Base-by-base conservation (phyloP, 2,113 vertebrate genomes). In the Fulmarus glacialis region DNA sequence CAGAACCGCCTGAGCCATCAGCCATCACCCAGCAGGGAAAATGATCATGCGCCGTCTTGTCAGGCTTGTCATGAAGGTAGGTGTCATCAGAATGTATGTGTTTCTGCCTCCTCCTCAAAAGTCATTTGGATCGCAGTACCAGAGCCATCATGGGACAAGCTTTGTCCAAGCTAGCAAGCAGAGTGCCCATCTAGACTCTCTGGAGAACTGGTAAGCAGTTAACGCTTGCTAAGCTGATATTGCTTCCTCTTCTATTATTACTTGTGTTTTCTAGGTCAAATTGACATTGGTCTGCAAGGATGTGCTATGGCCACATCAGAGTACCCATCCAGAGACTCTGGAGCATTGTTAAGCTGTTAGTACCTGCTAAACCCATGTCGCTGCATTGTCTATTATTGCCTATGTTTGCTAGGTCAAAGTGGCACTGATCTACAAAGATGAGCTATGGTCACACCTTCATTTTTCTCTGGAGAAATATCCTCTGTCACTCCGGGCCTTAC, bases 371-470 rank as follows among this genome's bases (percentile, higher is more conserved):
- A 30, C 62, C 66, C 12, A 11, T 59, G 85, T 82, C 15, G 9
- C 48, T 75, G 26, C 40, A 3, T 43, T 94, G 74, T 36, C 59
- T 87, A 3, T 42, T 87, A 64, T 27, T 90, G 66, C 85, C 62
- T 38, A 1, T 29, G 40, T 71, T 87, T 91, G 60, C 93, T n/a
- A 45, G 96, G 95, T 94, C 93, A 83, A 38, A 90, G 81, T 94
- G 95, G 94, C 96, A 95, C 45, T 12, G 63, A 48, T 56, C 66
- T 73, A 9, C 30, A 26, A 66, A 12, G 13, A 74, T 5, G 81
- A 85, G 72, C 77, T 75, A 43, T 29, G 88, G 58, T 68, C 74
- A 81, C 59, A 88, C 75, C 83, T 96, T 81, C 26, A 1, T 62
- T 77, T 58, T 78, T n/a, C 34, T 88, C 66, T 56, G 68, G 40